Base-by-base conservation (phyloP, 1,140 invertebrate species). In the Heliconius nattereri region DNA sequence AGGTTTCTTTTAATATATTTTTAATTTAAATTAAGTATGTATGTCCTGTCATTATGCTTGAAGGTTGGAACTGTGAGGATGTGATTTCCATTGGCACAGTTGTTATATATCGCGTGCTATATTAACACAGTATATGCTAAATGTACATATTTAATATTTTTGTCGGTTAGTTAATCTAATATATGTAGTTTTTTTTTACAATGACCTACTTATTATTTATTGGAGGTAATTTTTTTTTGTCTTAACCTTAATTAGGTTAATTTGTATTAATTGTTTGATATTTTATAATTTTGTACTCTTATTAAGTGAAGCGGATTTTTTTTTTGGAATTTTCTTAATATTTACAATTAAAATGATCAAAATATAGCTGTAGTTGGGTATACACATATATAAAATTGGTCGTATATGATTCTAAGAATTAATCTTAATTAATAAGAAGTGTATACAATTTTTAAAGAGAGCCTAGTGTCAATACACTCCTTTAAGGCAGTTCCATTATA, bases 21-120 rank as follows among this genome's bases (percentile, higher is more conserved):
- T 9, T 13, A 29, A 66, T 66, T 66, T 29, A 7, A 66, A 66
- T 19, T 60, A 35, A 45, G 40, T 45, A 52, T 66, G 76, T 80
- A 72, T 90, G 90, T 92, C 90, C 90, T 90, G 90, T 89, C 84
- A 91, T 91, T 91, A 91, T 78, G 83, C 90, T 87, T 89, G 89
- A 89, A 91, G 91, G 91, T 88, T 78, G 11, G 26, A 9, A 6
- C 2, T 66, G 11, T 76, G 77, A 90, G 88, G 90, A 89, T 90
- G 74, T 87, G 89, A 87, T 92, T 91, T 91, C 90, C 88, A 87
- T 91, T 91, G 87, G 86, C 88, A 84, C 78, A 78, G 73, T 75
- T 81, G 72, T 73, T 78, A 80, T 70, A 40, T 76, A 77, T 79
- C 32, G 81, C 76, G 75, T 79, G 81, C 81, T 82, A 57, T 81